phyloP scores from a whole-genome alignment of 2,113 vertebrate genomes.

The Pardalotus punctatus region DNA sequence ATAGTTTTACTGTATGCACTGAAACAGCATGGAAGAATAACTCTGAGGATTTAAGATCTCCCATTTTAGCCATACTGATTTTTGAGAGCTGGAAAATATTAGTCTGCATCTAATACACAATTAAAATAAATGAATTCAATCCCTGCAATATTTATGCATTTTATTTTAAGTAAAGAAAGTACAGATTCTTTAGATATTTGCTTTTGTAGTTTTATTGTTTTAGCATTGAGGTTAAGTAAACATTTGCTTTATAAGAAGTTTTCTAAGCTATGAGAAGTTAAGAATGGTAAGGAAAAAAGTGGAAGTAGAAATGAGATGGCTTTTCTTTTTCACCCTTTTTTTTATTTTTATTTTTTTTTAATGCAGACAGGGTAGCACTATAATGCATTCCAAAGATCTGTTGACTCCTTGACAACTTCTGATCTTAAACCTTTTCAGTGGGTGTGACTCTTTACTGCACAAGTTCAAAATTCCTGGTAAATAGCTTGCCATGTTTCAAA shows the following conservation, averaged over 20 bases:
- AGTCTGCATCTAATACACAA: not conserved
- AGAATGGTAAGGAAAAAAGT: not conserved
- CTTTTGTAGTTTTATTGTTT: not conserved
- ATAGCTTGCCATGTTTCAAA: not conserved
- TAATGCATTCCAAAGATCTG: not conserved
- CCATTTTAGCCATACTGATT: not conserved
- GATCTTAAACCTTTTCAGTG: not conserved
- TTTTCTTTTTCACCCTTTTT: not conserved
- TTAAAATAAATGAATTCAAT: not conserved
- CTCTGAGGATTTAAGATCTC: not conserved
- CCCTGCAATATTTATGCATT: not conserved
- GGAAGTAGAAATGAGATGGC: not conserved
- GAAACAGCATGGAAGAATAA: not conserved
- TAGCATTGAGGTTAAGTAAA: not conserved
- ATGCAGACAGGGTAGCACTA: not conserved
- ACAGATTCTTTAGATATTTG: not conserved
- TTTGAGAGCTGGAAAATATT: not conserved
- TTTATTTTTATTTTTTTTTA: not conserved
- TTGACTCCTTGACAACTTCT: not conserved
- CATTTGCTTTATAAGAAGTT: not conserved
- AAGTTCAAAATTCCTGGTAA: not conserved
- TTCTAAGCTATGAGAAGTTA: not conserved
- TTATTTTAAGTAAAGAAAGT: not conserved
- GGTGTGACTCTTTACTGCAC: not conserved
- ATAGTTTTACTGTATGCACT: not conserved